These are phyloP conservation scores for Tragelaphus imberbis DNA, from an alignment of 2,113 vertebrate species.

Conservation along the genomic window DNA sequence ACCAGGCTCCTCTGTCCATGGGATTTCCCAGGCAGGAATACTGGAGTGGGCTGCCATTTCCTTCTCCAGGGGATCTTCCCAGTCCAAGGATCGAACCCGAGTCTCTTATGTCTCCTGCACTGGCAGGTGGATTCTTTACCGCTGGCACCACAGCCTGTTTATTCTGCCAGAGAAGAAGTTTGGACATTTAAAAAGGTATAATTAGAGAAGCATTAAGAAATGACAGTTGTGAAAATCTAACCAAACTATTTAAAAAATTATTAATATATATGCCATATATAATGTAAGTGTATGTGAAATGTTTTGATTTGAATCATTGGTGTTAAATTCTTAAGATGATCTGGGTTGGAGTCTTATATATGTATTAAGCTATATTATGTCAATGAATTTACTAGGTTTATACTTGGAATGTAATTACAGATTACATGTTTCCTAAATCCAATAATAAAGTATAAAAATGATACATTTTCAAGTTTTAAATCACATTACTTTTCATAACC, in stretches of 20 bases:
- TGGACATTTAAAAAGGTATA: constrained; percentile 59
- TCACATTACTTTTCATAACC: background rate
- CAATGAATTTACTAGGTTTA: background rate
- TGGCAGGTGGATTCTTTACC: background rate
- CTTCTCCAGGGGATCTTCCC: background rate
- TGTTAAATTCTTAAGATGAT: constrained; percentile 56
- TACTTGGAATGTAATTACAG: constrained; percentile 35
- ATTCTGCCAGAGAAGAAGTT: constrained; percentile 34
- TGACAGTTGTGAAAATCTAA: constrained; percentile 60
- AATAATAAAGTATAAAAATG: constrained; percentile 35
- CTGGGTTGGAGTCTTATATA: constrained; percentile 46
- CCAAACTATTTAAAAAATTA: background rate
- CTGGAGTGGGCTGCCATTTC: background rate
- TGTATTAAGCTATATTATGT: background rate
- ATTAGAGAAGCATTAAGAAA: constrained; percentile 58
- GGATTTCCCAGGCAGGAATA: background rate
- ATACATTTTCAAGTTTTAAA: background rate
- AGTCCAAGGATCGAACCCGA: fast-evolving
- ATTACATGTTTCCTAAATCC: constrained; percentile 56
- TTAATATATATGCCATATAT: constrained; percentile 54
- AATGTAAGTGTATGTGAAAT: constrained; percentile 57
- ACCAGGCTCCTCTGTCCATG: background rate
- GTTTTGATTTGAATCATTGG: constrained; percentile 67
- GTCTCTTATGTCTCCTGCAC: background rate
- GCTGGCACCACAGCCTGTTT: constrained; percentile 14